phyloP scores from a whole-genome alignment of 2,113 vertebrate species.

The Barbus barbus region DNA sequence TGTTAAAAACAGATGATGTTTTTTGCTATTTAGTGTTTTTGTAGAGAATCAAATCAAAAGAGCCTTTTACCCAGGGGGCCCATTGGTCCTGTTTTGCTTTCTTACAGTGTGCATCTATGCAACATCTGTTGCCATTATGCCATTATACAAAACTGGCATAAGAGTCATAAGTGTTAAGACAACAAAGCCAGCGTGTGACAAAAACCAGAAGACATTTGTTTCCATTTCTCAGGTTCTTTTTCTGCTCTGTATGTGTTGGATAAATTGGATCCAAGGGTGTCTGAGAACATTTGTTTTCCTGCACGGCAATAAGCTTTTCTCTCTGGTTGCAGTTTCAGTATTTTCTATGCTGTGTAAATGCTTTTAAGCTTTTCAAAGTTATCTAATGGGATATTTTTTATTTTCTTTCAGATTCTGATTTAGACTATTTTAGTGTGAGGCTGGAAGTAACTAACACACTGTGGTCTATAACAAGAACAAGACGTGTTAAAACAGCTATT shows the following conservation, averaged over 20 bases:
- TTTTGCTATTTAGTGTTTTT: neutral
- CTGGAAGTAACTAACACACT: too few species aligned
- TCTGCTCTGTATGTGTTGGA: neutral
- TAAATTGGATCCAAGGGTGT: neutral
- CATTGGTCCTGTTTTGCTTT: neutral
- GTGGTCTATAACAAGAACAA: too few species aligned
- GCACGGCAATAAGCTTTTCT: neutral
- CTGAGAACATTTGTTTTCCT: neutral
- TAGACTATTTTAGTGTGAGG: neutral
- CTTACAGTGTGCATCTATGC: neutral
- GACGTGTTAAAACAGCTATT: too few species aligned
- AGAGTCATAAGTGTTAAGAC: neutral
- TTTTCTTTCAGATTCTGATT: neutral
- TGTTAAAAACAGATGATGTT: neutral
- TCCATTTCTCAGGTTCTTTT: neutral
- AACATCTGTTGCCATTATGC: neutral
- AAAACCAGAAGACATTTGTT: constrained; percentile 17
- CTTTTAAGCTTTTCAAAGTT: neutral
- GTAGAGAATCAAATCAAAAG: neutral
- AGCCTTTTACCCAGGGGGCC: neutral
- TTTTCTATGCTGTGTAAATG: neutral
- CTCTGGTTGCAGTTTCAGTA: too few species aligned
- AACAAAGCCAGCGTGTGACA: neutral
- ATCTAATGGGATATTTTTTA: neutral
- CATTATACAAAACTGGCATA: neutral